Percentiles rank a stretch among this genome's conserved stretches.
Conservation (phyloP, 2,888 invertebrate species). For the Cephalotes varians region DNA sequence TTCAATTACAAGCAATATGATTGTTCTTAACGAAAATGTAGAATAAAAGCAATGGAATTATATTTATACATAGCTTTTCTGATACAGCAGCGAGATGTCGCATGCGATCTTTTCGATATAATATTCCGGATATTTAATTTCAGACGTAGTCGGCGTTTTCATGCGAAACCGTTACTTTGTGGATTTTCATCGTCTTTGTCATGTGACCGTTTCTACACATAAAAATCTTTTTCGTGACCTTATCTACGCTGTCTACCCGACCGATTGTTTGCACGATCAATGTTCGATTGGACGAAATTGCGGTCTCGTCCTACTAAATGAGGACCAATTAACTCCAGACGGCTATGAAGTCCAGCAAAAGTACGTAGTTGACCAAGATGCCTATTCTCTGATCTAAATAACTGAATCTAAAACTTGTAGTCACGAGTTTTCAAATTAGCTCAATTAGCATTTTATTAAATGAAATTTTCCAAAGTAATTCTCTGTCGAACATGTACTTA, state of each 20-base stretch:
- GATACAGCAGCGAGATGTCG: not conserved
- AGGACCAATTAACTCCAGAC: slow-evolving; percentile 71
- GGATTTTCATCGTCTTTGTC: not conserved
- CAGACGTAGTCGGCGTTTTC: slow-evolving; percentile 53
- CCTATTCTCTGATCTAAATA: slow-evolving; percentile 19
- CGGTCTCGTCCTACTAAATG: slow-evolving; percentile 63
- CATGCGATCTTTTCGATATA: not conserved
- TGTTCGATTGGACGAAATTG: slow-evolving; percentile 72
- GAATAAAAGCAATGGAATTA: not conserved
- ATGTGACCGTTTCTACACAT: slow-evolving; percentile 3
- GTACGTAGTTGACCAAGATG: slow-evolving; percentile 22
- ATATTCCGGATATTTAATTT: slow-evolving; percentile 72
- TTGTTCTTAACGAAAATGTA: not conserved
- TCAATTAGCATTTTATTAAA: not conserved
- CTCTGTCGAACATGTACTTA: not conserved
- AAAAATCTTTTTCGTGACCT: slow-evolving; percentile 53
- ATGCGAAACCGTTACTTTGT: slow-evolving; percentile 29
- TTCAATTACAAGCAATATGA: slow-evolving; percentile 4
- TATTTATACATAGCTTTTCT: not conserved
- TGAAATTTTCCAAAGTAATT: not conserved
- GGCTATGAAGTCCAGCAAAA: slow-evolving; percentile 52
- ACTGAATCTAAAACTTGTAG: slow-evolving; percentile 2
- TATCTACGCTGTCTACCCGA: slow-evolving; percentile 17
- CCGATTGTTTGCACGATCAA: slow-evolving; percentile 55
- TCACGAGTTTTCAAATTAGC: not conserved